Evolutionary conservation across 2,797 vertebrate species (phyloP), one percentile per base, ranked within the genome.

Genomic region (Paratrypauchen microcephalus): DNA sequence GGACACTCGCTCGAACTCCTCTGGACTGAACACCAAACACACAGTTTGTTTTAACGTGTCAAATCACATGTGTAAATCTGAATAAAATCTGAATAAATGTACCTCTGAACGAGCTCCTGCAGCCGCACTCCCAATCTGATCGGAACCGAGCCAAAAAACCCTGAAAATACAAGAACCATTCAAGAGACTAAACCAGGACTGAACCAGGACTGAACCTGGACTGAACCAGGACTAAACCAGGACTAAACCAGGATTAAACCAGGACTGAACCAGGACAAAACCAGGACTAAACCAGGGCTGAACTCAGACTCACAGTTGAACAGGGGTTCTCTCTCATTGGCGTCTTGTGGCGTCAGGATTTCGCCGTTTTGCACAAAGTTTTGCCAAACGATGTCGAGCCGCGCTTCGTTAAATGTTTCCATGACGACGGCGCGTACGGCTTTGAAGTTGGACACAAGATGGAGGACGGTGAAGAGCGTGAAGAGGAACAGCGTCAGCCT

Each of bases 361-460:
- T 23, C 82, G 39, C 84, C 82, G 12, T 76, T 75, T 6, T 48
- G 78, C 75, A 97, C 87, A 79, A 94, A 96, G 30, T 90, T 92
- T 64, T 76, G 84, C 55, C 95, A 77, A 24, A 95, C 83, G 15
- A 96, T 91, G 0, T 87, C 84, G 48, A 97, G 94, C 3, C 96
- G 93, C 0, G 91, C 93, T 69, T 95, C 93, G 0, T 96, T 97
- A 24, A 97, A 90, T 1, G 95, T 97, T 81, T 96, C 95, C 94
- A 97, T 96, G 81, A 96, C 93, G 7, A 97, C 93, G 0, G 95
- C 93, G 8, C 94, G 90, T 55, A 97, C 95, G 0, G 96, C 96
- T 67, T 94, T 95, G 83, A 95, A 96, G 89, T 97, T 97, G 80
- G 96, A 93, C 4, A 95, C 95, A 66, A 97, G 92, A 82, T 97